These are phyloP conservation scores for Protobothrops mucrosquamatus DNA, from an alignment of 2,113 vertebrate genomes.

Conservation along the genomic window DNA sequence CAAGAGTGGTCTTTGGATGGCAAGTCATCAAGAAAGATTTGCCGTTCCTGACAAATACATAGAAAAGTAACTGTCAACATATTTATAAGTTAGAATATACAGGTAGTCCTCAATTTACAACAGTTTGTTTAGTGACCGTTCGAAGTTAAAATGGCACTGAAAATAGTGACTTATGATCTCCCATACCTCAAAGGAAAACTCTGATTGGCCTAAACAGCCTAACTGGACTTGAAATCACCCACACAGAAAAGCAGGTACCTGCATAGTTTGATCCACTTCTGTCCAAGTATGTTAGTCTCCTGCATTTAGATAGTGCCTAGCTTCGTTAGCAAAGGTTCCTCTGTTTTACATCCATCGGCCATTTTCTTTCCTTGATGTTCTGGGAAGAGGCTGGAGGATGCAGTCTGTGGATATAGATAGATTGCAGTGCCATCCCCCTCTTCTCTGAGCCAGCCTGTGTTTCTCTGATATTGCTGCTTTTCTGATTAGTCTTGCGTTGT, in stretches of 20 bases:
- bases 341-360: neutral
- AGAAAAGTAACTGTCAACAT: neutral
- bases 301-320: neutral
- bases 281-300: neutral
- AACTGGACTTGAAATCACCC: neutral
- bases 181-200: neutral
- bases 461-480: neutral
- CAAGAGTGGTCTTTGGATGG: neutral
- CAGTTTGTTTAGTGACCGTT: neutral
- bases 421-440: neutral
- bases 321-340: neutral
- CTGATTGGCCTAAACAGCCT: neutral
- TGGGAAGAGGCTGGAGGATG: neutral
- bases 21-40: neutral
- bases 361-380: neutral
- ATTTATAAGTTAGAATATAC: neutral
- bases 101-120: neutral
- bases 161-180: neutral
- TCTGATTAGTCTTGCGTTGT: neutral
- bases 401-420: neutral
- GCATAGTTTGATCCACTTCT: neutral
- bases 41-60: neutral
- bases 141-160: neutral
- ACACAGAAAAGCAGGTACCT: neutral
- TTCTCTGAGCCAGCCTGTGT: neutral